phyloP scores from a whole-genome alignment of 2,797 vertebrate species.

The Podarcis siculus region DNA sequence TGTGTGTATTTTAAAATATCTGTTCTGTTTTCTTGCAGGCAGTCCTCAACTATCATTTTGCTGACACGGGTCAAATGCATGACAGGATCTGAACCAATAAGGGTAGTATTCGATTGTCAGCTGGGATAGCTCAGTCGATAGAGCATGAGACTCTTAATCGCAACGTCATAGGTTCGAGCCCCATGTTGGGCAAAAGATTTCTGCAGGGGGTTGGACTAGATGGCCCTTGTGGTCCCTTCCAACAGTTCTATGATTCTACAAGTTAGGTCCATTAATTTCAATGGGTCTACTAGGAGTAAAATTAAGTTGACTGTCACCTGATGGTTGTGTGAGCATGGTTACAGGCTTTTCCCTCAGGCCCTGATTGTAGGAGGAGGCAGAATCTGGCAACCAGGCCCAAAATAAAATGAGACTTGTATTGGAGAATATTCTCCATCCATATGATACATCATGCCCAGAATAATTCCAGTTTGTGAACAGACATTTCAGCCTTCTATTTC shows the following conservation, averaged over 20 bases:
- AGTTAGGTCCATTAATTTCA: too few relatives aligned
- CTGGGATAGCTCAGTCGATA: too few relatives aligned
- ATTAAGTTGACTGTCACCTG: too few relatives aligned
- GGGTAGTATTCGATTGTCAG: too few relatives aligned
- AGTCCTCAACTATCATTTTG: neutral
- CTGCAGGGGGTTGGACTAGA: too few relatives aligned
- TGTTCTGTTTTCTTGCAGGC: neutral
- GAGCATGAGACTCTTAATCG: too few relatives aligned
- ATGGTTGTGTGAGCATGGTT: neutral
- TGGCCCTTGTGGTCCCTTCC: too few relatives aligned
- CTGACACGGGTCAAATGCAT: neutral
- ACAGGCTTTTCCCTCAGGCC: neutral
- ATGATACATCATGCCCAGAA: slow-evolving; percentile 4
- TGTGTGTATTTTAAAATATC: neutral
- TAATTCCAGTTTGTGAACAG: slow-evolving; percentile 42
- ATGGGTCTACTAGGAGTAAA: too few relatives aligned
- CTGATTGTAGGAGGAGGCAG: neutral
- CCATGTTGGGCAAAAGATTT: too few relatives aligned
- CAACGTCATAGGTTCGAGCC: too few relatives aligned
- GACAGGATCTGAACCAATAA: neutral
- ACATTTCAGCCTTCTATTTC: slow-evolving; percentile 39
- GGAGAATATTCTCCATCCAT: neutral
- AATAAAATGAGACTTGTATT: slow-evolving; percentile 24
- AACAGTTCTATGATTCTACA: too few relatives aligned
- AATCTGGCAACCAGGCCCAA: neutral